Evolutionary conservation across 2,113 vertebrate species (phyloP), one percentile per base, ranked within the genome.

Genomic region (Probosciger aterrimus): DNA sequence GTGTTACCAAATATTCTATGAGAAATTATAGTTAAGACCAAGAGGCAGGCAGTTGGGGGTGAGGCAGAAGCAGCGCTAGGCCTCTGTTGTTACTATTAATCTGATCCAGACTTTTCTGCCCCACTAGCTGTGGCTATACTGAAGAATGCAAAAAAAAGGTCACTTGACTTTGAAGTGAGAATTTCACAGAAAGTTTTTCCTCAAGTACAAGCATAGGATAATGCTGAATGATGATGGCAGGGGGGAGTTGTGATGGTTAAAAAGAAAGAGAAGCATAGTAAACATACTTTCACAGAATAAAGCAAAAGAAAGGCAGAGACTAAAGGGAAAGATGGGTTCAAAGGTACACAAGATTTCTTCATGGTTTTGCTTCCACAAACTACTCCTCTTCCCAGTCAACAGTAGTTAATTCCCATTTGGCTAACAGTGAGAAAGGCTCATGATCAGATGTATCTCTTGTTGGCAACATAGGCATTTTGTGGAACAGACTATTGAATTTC

Each of bases 31-130:
- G 69, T 70, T 84, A 82, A 94, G 71, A 77, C 63, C 55, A 82
- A 78, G 89, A 92, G 43, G 71, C 91, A 97, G 96, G 94, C 86
- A 94, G 89, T 0, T 74, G 95, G 23, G 50, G 88, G 82, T 93
- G 88, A 97, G 93, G 96, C 96, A 98, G 96, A 88, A 98, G 97
- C 95, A 97, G 95, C 15, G 25, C 91, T 95, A 97, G 92, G 88
- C 93, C 94, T 97, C 68, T 96, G 76, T 71, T 62, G 71, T 69
- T 91, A 50, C 65, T 80, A 70, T 78, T 88, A 90, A 89, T 81
- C 50, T 79, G 37, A 64, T 57, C n/a, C 67, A 92, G 94, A 84
- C 67, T 88, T 82, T 67, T 87, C 88, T 92, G 64, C 84, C 95
- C 62, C 86, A 24, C 70, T 43, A 81, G 53, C 77, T 95, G 37